These are phyloP conservation scores for Boloria euphrosyne DNA, from an alignment of 2,888 invertebrate species.

Conservation along the genomic window DNA sequence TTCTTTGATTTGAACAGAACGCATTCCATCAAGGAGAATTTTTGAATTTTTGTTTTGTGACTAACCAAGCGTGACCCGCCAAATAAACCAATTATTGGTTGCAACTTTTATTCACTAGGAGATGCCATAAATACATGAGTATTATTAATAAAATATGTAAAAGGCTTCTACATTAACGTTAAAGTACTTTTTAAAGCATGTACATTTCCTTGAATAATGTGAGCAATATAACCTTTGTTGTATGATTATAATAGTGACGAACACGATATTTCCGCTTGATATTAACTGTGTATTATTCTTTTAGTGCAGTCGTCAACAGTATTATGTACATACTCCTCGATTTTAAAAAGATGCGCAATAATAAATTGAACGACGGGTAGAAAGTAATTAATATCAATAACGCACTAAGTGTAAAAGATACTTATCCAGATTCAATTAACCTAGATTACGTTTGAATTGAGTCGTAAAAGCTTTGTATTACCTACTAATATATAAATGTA, in stretches of 20 bases:
- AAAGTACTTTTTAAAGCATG: slow-evolving; percentile 38
- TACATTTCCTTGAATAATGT: slow-evolving; percentile 51
- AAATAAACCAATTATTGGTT: background rate
- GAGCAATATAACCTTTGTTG: slow-evolving; percentile 61
- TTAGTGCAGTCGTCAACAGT: slow-evolving; percentile 56
- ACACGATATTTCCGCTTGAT: slow-evolving; percentile 74
- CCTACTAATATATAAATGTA: slow-evolving; percentile 24
- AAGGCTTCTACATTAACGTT: background rate
- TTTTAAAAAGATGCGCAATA: slow-evolving; percentile 35
- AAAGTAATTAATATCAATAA: slow-evolving; percentile 42
- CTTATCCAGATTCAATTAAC: slow-evolving; percentile 47
- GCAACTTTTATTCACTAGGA: no score
- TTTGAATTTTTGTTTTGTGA: slow-evolving; percentile 33
- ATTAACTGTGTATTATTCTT: slow-evolving; percentile 62
- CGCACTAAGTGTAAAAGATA: slow-evolving; percentile 42
- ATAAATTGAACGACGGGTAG: slow-evolving; percentile 36
- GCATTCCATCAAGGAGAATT: slow-evolving; percentile 39
- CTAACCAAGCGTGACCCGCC: slow-evolving; percentile 25
- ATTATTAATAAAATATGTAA: background rate
- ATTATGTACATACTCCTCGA: slow-evolving; percentile 37
- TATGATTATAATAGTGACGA: slow-evolving; percentile 69
- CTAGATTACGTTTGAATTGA: slow-evolving; percentile 44
- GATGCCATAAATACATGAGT: no score
- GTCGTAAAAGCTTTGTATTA: slow-evolving; percentile 42
- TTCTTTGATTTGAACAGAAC: slow-evolving; percentile 69